A percentile compares a stretch with the other conserved stretches of the same genome.
Evolutionary conservation across 2,797 vertebrate species (phyloP).

Genomic region (Smutsia temminckii): DNA sequence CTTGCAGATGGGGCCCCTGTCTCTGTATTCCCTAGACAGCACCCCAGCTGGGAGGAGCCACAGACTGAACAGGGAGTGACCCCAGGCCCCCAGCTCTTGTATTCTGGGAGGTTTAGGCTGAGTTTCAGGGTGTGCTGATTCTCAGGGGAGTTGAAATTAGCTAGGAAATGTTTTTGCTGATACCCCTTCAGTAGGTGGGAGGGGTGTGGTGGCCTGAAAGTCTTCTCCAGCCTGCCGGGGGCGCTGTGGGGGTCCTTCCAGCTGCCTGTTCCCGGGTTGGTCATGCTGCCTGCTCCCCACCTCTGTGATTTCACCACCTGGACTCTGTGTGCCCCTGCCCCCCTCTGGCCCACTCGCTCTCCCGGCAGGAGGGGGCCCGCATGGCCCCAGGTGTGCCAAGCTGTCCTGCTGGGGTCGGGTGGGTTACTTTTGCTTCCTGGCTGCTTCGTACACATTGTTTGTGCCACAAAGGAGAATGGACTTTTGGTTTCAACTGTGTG

Average conservation of each 20-base stretch:
- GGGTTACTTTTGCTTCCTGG: background rate
- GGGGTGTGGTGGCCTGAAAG: background rate
- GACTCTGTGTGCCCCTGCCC: background rate
- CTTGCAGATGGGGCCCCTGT: background rate
- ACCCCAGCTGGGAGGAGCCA: fast-evolving
- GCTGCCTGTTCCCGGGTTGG: too few relatives aligned
- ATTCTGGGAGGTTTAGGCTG: background rate
- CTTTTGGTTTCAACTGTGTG: conserved; percentile 55
- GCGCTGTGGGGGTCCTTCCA: background rate
- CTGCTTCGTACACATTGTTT: background rate
- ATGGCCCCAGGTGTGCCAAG: background rate
- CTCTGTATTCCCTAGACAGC: background rate
- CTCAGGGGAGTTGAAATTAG: background rate
- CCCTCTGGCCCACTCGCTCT: fast-evolving
- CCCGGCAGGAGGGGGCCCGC: background rate
- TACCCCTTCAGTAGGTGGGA: background rate
- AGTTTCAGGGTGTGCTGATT: background rate
- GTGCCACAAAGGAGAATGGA: conserved; percentile 35
- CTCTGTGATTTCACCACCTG: fast-evolving
- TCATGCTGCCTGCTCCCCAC: fast-evolving
- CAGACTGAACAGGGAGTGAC: background rate
- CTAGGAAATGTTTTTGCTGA: background rate
- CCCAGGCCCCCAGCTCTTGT: background rate
- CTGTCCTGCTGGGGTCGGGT: background rate
- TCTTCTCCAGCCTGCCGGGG: background rate